phyloP scores from a whole-genome alignment of 2,888 invertebrate genomes.

The Teinopalpus imperialis region DNA sequence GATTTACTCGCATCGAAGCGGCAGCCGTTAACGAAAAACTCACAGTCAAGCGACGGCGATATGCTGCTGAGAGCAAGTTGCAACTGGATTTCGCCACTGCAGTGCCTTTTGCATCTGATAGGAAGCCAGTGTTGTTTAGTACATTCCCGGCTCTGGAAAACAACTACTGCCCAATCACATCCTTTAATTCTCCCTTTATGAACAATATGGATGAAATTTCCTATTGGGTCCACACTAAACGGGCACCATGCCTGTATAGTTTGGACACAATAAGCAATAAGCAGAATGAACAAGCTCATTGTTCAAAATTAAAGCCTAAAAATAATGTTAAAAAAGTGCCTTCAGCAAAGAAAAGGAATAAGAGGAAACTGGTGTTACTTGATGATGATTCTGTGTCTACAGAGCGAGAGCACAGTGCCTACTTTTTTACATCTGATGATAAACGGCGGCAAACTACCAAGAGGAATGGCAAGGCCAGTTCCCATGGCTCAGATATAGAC shows the following conservation, averaged over 20 bases:
- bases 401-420: conserved; percentile 56
- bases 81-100: conserved; percentile 47
- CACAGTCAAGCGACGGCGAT: conserved; percentile 42
- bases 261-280: conserved; percentile 60
- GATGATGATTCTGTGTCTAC: conserved; percentile 56
- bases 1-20: conserved; percentile 35
- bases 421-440: conserved; percentile 55
- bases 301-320: conserved; percentile 48
- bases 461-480: conserved; percentile 52
- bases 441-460: conserved; percentile 40
- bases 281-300: conserved; percentile 48
- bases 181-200: conserved; percentile 58
- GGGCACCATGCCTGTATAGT: conserved; percentile 71
- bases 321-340: conserved; percentile 45
- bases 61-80: conserved; percentile 39
- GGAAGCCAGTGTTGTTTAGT: conserved; percentile 32
- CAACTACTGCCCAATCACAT: conserved; percentile 7
- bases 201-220: conserved; percentile 74
- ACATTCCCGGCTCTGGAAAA: conserved; percentile 18
- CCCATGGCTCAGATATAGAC: conserved; percentile 56
- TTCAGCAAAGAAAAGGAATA: conserved; percentile 58
- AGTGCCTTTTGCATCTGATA: conserved; percentile 42
- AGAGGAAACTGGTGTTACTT: conserved; percentile 56
- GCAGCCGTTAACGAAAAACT: conserved; percentile 37
- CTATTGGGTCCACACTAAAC: conserved; percentile 70